Conservation (phyloP, 2,113 vertebrate species). For the Nestor notabilis region DNA sequence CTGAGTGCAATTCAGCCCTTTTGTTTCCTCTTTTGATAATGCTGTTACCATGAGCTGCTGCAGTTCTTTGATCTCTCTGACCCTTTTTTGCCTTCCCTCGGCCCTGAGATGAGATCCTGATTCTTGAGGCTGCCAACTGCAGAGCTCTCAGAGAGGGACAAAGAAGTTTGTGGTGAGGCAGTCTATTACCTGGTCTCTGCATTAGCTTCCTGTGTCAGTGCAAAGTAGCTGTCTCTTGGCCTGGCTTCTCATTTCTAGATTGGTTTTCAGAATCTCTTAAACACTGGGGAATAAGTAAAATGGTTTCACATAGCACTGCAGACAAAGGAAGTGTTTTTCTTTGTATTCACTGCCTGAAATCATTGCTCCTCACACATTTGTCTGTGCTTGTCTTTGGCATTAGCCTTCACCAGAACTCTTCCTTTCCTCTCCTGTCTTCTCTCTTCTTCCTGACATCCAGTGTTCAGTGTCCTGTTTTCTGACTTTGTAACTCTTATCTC, state of each 20-base stretch:
- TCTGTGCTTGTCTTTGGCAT: neutral
- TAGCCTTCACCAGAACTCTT: neutral
- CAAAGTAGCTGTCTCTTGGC: neutral
- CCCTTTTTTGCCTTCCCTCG: neutral
- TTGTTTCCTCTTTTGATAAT: neutral
- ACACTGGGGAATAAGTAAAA: neutral
- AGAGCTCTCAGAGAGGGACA: neutral
- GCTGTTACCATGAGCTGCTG: neutral
- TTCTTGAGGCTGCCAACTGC: neutral
- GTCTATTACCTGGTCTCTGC: neutral
- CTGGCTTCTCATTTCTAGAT: neutral
- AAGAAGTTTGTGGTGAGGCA: neutral
- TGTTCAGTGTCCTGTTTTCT: neutral
- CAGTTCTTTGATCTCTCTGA: neutral
- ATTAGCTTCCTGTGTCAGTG: neutral
- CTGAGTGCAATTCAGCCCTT: neutral
- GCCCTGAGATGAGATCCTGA: neutral
- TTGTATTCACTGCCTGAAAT: neutral
- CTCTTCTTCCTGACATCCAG: neutral
- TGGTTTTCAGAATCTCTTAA: neutral
- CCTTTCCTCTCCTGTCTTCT: neutral
- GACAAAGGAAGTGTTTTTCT: neutral
- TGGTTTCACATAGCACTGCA: neutral
- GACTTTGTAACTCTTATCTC: constrained; percentile 33
- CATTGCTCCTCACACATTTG: neutral